Percentiles rank a stretch among this genome's conserved stretches.
Evolutionary conservation across 2,888 invertebrate genomes (phyloP).

Genomic region (Orgyia antiqua): DNA sequence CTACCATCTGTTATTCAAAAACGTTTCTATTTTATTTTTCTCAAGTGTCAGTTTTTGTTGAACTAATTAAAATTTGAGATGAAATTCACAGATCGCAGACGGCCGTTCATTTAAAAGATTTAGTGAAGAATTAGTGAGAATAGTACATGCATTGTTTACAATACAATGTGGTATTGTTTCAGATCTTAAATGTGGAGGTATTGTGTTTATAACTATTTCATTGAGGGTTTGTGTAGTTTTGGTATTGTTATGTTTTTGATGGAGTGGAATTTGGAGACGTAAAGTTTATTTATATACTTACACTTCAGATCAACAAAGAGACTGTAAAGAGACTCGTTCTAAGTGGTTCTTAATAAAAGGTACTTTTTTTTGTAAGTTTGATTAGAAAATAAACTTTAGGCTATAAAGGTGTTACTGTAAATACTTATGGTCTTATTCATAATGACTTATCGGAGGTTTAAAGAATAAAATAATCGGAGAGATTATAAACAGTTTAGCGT

Average conservation of each 20-base stretch:
- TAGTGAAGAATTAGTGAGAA: conserved; percentile 57
- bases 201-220: conserved; percentile 34
- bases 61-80: conserved; percentile 57
- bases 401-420: too few relatives aligned
- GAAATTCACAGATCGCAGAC: conserved; percentile 57
- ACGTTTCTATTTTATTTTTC: conserved; percentile 10
- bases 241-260: conserved; percentile 17
- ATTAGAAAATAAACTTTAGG: too few relatives aligned
- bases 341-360: too few relatives aligned
- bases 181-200: conserved; percentile 47
- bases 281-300: not conserved
- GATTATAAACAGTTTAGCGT: too few relatives aligned
- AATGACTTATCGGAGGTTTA: too few relatives aligned
- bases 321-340: too few relatives aligned
- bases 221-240: conserved; percentile 23
- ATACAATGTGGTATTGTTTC: conserved; percentile 65
- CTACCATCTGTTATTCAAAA: conserved; percentile 20
- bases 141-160: conserved; percentile 54
- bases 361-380: too few relatives aligned
- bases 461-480: too few relatives aligned
- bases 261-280: conserved; percentile 6
- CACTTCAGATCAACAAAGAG: not conserved
- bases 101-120: conserved; percentile 54
- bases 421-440: too few relatives aligned
- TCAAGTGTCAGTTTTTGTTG: conserved; percentile 44